Percentiles rank a stretch among this genome's conserved stretches.
Conservation (phyloP, 1,140 invertebrate genomes). For the Scylla paramamosain region DNA sequence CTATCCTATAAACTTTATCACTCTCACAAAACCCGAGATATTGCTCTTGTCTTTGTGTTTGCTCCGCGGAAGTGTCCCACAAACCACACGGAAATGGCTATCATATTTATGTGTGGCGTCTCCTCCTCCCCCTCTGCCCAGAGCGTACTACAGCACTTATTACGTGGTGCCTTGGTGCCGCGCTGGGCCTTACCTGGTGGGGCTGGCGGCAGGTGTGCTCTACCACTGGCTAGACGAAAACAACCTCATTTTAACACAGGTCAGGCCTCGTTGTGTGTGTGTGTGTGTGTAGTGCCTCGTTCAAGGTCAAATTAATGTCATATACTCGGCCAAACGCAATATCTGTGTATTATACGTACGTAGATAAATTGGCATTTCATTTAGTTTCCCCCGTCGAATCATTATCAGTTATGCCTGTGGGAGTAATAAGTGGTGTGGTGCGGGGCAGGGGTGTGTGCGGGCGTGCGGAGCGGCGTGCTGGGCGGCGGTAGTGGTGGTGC, state of each 20-base stretch:
- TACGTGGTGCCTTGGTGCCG: slow-evolving; percentile 67
- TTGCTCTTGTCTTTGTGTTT: neutral
- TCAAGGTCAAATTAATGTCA: too few relatives aligned
- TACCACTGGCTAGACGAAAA: slow-evolving; percentile 50
- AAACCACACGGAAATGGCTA: neutral
- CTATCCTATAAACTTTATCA: neutral
- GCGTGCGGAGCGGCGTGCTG: neutral
- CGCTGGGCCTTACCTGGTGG: slow-evolving; percentile 61
- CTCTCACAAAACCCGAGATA: neutral
- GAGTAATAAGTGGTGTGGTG: neutral
- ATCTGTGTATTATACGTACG: too few relatives aligned
- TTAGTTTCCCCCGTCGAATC: too few relatives aligned
- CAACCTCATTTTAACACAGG: slow-evolving; percentile 42
- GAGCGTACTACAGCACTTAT: slow-evolving; percentile 54
- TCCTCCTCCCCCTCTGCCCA: neutral
- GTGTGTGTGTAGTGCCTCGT: too few relatives aligned
- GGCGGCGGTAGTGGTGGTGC: slow-evolving; percentile 26
- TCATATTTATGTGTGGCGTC: neutral
- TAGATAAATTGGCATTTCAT: too few relatives aligned
- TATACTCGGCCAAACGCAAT: too few relatives aligned
- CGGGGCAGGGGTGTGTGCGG: slow-evolving; percentile 45
- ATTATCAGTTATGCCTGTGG: too few relatives aligned
- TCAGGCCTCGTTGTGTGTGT: slow-evolving; percentile 18
- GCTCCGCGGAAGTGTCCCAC: neutral
- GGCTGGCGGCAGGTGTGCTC: slow-evolving; percentile 45